phyloP scores from a whole-genome alignment of 2,888 invertebrate genomes.

The Acleris emargana region DNA sequence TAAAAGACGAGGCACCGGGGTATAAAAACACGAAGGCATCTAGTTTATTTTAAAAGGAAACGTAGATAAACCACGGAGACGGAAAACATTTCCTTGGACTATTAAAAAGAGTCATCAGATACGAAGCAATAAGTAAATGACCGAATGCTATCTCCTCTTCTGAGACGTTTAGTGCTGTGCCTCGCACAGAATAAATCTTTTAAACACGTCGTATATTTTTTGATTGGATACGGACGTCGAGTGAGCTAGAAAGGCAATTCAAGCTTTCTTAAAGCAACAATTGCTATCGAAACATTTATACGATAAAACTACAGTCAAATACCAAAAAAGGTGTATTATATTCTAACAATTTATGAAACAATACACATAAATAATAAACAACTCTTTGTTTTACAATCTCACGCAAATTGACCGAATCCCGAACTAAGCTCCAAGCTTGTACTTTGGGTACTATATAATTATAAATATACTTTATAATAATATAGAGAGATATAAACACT shows the following conservation, averaged over 20 bases:
- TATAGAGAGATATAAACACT: too few relatives aligned
- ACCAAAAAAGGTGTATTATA: too few relatives aligned
- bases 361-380: too few relatives aligned
- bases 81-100: slow-evolving; percentile 63
- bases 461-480: too few relatives aligned
- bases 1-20: slow-evolving; percentile 22
- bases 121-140: slow-evolving; percentile 74
- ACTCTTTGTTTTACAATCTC: too few relatives aligned
- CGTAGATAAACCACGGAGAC: slow-evolving; percentile 66
- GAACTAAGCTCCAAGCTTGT: too few relatives aligned
- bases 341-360: too few relatives aligned
- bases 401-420: too few relatives aligned
- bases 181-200: background rate
- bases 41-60: slow-evolving; percentile 51
- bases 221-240: slow-evolving; percentile 4
- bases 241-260: background rate
- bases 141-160: slow-evolving; percentile 55
- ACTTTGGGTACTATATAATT: too few relatives aligned
- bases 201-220: background rate
- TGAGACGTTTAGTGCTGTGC: slow-evolving; percentile 18
- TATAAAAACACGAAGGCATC: slow-evolving; percentile 40
- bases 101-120: slow-evolving; percentile 64
- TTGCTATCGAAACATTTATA: too few relatives aligned
- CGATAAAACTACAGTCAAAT: too few relatives aligned
- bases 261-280: too few relatives aligned